These are phyloP conservation scores for Aethes cnicana DNA, from an alignment of 2,888 invertebrate genomes.

Conservation along the genomic window DNA sequence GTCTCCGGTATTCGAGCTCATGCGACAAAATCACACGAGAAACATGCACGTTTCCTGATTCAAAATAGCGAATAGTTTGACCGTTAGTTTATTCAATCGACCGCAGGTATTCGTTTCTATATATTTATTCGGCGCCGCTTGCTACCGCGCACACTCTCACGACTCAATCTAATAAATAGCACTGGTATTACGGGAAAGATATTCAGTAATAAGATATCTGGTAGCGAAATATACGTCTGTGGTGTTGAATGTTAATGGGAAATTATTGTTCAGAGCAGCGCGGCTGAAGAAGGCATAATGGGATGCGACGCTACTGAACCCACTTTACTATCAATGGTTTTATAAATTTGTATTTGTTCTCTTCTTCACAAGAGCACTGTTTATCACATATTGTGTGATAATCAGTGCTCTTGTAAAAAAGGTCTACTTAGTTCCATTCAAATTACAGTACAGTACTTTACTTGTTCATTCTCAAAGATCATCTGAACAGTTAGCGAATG, in stretches of 20 bases:
- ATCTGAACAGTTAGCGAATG: too few relatives aligned
- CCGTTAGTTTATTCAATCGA: constrained; percentile 51
- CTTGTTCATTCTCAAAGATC: too few relatives aligned
- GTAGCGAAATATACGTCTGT: constrained; percentile 59
- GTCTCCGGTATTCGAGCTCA: too few relatives aligned
- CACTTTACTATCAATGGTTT: constrained; percentile 10
- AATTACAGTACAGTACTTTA: too few relatives aligned
- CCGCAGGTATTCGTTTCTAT: constrained; percentile 54
- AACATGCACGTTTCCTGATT: constrained; percentile 9
- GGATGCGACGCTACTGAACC: constrained; percentile 6
- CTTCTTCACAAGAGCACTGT: constrained; percentile 1
- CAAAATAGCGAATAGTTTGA: constrained; percentile 21
- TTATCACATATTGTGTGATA: too few relatives aligned
- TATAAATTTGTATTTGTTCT: constrained; percentile 10
- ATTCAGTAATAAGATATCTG: constrained; percentile 73
- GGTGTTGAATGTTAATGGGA: constrained; percentile 59
- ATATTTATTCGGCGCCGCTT: constrained; percentile 68
- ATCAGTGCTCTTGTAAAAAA: too few relatives aligned
- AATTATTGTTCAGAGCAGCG: constrained; percentile 57
- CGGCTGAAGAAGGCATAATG: constrained; percentile 39
- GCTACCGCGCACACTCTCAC: constrained; percentile 73
- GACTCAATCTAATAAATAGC: constrained; percentile 80
- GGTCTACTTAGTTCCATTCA: too few relatives aligned
- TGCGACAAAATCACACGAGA: neutral
- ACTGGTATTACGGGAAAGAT: constrained; percentile 64